Evolutionary conservation across 2,113 vertebrate species (phyloP), one percentile per base, ranked within the genome.

Genomic region (Hemibagrus wyckioides): DNA sequence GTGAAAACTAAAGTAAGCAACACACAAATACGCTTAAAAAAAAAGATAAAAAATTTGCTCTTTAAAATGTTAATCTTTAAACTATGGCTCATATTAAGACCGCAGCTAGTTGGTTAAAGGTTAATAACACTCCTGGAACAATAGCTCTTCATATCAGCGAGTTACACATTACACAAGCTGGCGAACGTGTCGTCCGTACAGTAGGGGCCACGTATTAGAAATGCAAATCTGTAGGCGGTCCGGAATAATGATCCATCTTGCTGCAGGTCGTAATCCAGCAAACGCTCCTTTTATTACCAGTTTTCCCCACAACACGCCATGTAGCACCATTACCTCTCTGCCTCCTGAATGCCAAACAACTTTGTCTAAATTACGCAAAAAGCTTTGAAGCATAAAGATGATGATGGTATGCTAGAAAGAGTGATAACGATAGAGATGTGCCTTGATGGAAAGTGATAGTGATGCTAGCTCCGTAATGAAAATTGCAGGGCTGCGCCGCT

Each of bases 81-180:
- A 14, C 71, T 23, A 33, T 75, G 41, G 30, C 59, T 39, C 30
- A 6, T 59, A 19, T 56, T 61, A 39, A 75, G 65, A 61, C 36
- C 33, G 19, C 77, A 3, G 50, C 69, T 67, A 39, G 61, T 71
- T 28, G 61, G 44, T 57, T 36, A 44, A 65, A 84, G 61, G 88
- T 85, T 82, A 87, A 89, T 87, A 67, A 87, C 57, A 56, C 25
- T 81, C 76, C 63, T 56, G 28, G 2, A 25, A 67, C 83, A 76
- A 25, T 19, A 48, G 52, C 56, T 14, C 17, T 57, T 59, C 28
- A 30, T 85, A 33, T 82, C 54, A 19, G 56, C 23, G 75, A 56
- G 86, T 89, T 85, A 87, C 77, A 50, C n/a, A 82, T 85, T 87
- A 69, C 50, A 75, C 80, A 69, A 79, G 28, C 50, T 50, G 17